Evolutionary conservation across 2,113 vertebrate species (phyloP).

Genomic region (Cyanoramphus novaezelandiae): DNA sequence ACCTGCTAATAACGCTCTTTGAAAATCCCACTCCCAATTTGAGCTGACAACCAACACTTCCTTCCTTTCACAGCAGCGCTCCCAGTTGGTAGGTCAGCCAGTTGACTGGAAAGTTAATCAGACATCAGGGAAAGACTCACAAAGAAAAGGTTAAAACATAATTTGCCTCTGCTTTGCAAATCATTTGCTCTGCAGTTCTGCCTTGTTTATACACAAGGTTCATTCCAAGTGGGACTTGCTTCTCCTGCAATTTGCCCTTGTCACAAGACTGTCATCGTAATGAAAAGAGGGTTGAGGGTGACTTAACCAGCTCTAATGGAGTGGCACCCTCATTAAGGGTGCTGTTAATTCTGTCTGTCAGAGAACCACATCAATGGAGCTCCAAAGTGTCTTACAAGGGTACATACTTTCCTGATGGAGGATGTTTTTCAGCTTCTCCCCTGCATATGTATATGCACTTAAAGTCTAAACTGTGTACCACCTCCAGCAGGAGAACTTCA

Average conservation of each 20-base stretch:
- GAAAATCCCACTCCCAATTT: neutral
- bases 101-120: constrained; percentile 53
- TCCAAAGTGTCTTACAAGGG: neutral
- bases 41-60: neutral
- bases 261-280: constrained; percentile 37
- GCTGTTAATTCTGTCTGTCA: constrained; percentile 29
- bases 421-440: neutral
- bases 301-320: constrained; percentile 59
- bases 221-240: constrained; percentile 43
- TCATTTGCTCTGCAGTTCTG: constrained; percentile 43
- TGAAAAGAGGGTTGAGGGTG: constrained; percentile 61
- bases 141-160: constrained; percentile 52
- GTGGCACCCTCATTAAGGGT: constrained; percentile 37
- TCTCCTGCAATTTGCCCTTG: constrained; percentile 58
- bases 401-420: neutral
- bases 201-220: constrained; percentile 49
- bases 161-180: constrained; percentile 57
- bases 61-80: neutral
- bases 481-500: neutral
- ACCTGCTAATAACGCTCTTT: neutral
- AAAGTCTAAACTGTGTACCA: neutral
- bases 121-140: constrained; percentile 20
- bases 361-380: neutral
- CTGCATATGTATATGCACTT: neutral
- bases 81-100: constrained; percentile 12